Base-by-base conservation (phyloP, 1,140 invertebrate species). In the Cyrtorhinus lividipennis region DNA sequence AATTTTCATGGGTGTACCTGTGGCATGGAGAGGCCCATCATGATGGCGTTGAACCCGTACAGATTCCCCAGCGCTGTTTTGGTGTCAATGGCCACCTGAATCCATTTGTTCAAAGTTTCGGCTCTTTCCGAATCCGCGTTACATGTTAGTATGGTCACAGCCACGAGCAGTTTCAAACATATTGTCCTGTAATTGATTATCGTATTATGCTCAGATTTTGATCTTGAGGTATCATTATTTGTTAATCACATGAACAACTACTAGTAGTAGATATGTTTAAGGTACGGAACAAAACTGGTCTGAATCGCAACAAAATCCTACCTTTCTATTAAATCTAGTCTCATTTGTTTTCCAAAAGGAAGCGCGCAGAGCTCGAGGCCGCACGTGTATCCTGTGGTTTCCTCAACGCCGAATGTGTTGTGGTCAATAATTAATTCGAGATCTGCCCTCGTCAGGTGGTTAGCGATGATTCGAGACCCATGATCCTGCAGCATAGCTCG, bases 21-120 rank as follows among this genome's bases (percentile, higher is more conserved):
- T 2, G 86, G 83, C 73, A 88, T 80, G 67, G 86, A 87, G 0
- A 97, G 74, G 0, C 87, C 92, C 62, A 91, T 78, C 91, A 96
- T 95, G 15, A 96, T 85, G 27, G 84, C 84, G 69, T 86, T 86
- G 73, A 95, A 97, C 0, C 89, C 88, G 71, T 88, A 95, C 0
- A 95, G 77, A 75, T 97, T 95, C 30, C 93, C 93, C 2, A 94
- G 74, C 0, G 88, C 88, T 0, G 87, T 88, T 76, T 93, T 94
- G 0, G 88, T 86, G 69, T 95, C 92, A 2, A 90, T 82, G 0
- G 93, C 92, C 23, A 95, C 80, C 72, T 91, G 84, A 68, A 96
- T 94, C 93, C 92, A 97, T 71, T 94, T 92, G 71, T 90, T 87
- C 3, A 96, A 78, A 2, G 87, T 84, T 62, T 87, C 81, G 0